Conservation (phyloP, 2,888 invertebrate genomes). For the Melanostoma scalare region DNA sequence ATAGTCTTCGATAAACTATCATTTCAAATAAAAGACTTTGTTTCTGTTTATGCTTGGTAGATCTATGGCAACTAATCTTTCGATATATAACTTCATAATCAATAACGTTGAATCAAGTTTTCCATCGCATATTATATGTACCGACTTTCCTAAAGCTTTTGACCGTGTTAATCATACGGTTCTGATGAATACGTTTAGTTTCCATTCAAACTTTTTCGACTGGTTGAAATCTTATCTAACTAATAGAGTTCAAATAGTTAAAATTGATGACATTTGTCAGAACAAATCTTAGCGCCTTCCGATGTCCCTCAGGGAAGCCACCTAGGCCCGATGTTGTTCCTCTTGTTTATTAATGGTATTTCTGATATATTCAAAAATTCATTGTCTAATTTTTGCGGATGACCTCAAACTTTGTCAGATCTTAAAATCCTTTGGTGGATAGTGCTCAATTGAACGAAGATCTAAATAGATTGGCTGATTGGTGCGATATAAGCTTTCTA, state of each 20-base stretch:
- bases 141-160: background rate
- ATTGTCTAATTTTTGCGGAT: background rate
- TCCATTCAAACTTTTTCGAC: background rate
- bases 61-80: background rate
- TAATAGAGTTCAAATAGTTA: background rate
- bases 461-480: background rate
- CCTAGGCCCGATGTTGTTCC: background rate
- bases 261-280: background rate
- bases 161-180: background rate
- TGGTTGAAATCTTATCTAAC: slow-evolving; percentile 3
- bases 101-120: background rate
- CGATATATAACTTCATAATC: background rate
- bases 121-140: background rate
- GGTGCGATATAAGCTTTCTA: background rate
- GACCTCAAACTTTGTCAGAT: background rate
- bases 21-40: background rate
- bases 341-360: background rate
- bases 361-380: background rate
- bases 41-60: background rate
- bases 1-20: background rate
- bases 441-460: background rate
- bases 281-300: background rate
- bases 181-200: background rate
- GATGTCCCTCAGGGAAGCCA: slow-evolving; percentile 5
- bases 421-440: background rate